Conservation (phyloP, 2,888 invertebrate species). For the Epirrhoe tristata region DNA sequence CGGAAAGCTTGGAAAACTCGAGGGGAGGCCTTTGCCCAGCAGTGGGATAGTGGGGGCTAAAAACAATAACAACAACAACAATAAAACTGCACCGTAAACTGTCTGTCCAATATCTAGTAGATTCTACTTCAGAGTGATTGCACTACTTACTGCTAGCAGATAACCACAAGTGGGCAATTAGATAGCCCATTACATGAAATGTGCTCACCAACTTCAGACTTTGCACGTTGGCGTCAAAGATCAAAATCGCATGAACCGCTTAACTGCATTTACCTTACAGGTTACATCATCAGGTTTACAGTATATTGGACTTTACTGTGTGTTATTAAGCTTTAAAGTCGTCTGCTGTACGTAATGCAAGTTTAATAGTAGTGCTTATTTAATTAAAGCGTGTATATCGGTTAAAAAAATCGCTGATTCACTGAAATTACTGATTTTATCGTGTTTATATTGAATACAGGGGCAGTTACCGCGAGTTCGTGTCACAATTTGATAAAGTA, state of each 20-base stretch:
- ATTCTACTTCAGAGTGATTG: constrained; percentile 22
- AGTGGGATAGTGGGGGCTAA: no score
- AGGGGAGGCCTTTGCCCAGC: no score
- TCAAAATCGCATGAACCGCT: constrained; percentile 16
- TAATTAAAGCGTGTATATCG: constrained; percentile 42
- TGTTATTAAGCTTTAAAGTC: constrained; percentile 16
- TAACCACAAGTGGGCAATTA: constrained; percentile 32
- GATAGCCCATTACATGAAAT: constrained; percentile 22
- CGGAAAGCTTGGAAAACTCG: no score
- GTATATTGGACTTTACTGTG: constrained; percentile 4
- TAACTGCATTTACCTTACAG: not conserved
- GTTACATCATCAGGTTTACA: constrained; percentile 8
- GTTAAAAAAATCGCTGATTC: constrained; percentile 45
- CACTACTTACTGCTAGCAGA: constrained; percentile 25
- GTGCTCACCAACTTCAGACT: constrained; percentile 9
- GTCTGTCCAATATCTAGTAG: constrained; percentile 5
- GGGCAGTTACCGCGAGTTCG: constrained; percentile 24
- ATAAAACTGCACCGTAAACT: not conserved
- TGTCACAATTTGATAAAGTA: constrained; percentile 28
- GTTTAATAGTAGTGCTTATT: constrained; percentile 43
- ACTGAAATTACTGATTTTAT: constrained; percentile 47
- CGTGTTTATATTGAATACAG: constrained; percentile 36
- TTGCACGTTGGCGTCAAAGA: constrained; percentile 2
- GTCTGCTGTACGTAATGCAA: constrained; percentile 29
- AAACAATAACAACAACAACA: no score